Conservation (phyloP, 2,888 invertebrate species). For the Osmoderma eremita region DNA sequence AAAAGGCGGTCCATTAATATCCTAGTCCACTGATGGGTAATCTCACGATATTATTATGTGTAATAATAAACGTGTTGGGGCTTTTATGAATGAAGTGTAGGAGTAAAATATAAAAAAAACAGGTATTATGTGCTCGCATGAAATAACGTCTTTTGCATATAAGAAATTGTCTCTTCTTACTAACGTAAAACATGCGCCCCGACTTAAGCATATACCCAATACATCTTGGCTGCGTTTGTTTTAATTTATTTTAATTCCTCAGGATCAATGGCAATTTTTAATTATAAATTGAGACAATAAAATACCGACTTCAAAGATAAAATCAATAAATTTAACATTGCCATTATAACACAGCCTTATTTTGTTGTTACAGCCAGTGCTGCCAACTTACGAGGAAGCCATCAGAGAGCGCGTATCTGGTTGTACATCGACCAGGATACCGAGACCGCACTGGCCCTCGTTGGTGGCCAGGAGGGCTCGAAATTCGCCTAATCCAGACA, state of each 20-base stretch:
- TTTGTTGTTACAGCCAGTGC: slow-evolving; percentile 56
- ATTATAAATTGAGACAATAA: slow-evolving; percentile 2
- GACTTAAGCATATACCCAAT: neutral
- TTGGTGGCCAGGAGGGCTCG: slow-evolving; percentile 57
- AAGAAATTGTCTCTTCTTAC: slow-evolving; percentile 2
- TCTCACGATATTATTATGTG: slow-evolving; percentile 12
- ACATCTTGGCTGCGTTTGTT: no score
- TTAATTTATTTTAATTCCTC: no score
- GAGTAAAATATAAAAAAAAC: slow-evolving; percentile 19
- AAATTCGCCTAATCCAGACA: slow-evolving; percentile 57
- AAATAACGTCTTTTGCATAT: no score
- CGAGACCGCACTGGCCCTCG: slow-evolving; percentile 61
- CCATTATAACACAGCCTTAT: neutral
- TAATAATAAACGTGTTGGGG: slow-evolving; percentile 25
- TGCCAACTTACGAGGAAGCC: slow-evolving; percentile 67
- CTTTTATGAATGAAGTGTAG: slow-evolving; percentile 31
- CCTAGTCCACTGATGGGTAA: slow-evolving; percentile 20
- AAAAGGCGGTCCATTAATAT: slow-evolving; percentile 25
- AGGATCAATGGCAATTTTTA: neutral
- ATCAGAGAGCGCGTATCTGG: slow-evolving; percentile 59
- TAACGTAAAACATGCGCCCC: neutral
- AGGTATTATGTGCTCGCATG: neutral
- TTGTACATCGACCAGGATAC: slow-evolving; percentile 53
- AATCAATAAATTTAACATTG: no score
- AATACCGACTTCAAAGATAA: neutral